phyloP scores from a whole-genome alignment of 2,797 vertebrate species.

The Anguilla obscura region DNA sequence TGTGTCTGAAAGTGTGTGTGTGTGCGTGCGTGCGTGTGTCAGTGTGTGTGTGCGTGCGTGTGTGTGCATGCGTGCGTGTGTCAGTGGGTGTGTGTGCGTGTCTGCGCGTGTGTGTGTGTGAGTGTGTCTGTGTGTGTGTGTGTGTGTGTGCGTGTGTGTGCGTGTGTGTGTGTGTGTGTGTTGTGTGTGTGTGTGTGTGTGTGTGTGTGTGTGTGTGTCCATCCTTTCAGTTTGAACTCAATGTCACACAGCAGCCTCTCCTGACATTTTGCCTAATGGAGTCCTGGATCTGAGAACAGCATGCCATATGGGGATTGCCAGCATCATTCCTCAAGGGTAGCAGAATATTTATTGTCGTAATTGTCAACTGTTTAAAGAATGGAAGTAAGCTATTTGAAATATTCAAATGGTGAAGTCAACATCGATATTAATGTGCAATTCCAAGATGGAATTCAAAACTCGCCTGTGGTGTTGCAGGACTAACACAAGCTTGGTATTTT shows the following conservation, averaged over 20 bases:
- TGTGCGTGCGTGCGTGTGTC: no score
- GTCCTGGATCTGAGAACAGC: neutral
- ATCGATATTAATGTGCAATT: slow-evolving; percentile 34
- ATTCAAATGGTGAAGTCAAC: slow-evolving; percentile 32
- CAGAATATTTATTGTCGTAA: neutral
- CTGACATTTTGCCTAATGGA: neutral
- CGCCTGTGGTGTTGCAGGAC: slow-evolving; percentile 24
- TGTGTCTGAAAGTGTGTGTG: no score
- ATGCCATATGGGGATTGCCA: slow-evolving; percentile 19
- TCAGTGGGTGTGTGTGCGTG: no score
- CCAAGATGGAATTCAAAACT: slow-evolving; percentile 35
- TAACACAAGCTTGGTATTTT: slow-evolving; percentile 24
- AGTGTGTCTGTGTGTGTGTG: no score
- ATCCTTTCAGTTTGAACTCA: neutral
- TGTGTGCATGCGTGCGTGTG: no score
- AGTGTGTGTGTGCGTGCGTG: no score
- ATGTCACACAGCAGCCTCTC: neutral
- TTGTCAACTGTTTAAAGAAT: neutral
- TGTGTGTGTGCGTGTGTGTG: no score
- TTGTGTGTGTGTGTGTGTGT: neutral
- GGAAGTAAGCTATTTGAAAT: slow-evolving; percentile 21
- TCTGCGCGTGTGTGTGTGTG: no score
- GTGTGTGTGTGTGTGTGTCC: neutral
- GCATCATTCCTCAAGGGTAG: neutral
- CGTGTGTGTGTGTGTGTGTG: no score